Evolutionary conservation across 2,113 vertebrate species (phyloP), one percentile per base, ranked within the genome.

Genomic region (Oreochromis niloticus): DNA sequence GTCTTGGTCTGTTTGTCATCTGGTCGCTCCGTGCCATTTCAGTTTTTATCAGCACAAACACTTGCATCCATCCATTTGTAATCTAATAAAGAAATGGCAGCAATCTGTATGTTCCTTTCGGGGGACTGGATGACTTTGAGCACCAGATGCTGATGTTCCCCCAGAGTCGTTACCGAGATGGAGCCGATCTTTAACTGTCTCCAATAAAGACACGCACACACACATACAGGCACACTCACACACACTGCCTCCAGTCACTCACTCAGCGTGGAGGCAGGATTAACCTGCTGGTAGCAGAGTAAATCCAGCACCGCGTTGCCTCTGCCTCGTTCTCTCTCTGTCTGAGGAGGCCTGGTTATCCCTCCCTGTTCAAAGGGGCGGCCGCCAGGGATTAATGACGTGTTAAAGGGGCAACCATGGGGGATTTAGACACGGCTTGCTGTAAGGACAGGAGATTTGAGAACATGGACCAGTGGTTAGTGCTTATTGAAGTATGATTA

Each of bases 91-190:
- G 87, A 91, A 92, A 94, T 94, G 93, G 91, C 91, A 93, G 89
- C 91, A 91, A 89, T 94, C 88, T 94, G 89, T 84, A 81, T 22
- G 86, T 84, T 94, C 90, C 92, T 92, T 92, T 89, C 63, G 88
- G 91, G 87, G 90, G 85, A 90, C 89, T 92, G 91, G 88, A 91
- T 93, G 94, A 95, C 92, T 95, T 96, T 96, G 94, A 95, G 92
- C 91, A 94, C 94, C 95, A 95, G 95, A 95, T 95, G 94, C 92
- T 94, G 93, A 95, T 93, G 92, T 92, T 90, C 85, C 94, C 93
- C 93, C 61, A 87, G 89, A 95, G 94, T 93, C 88, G 68, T 94
- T 94, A 92, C 83, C 6, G 78, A 88, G 92, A 94, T 92, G 81
- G 86, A 94, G 93, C 68, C 88, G 54, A 95, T 94, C 91, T 88